These are phyloP conservation scores for Aporophyla lueneburgensis DNA, from an alignment of 2,888 invertebrate species.

Conservation along the genomic window DNA sequence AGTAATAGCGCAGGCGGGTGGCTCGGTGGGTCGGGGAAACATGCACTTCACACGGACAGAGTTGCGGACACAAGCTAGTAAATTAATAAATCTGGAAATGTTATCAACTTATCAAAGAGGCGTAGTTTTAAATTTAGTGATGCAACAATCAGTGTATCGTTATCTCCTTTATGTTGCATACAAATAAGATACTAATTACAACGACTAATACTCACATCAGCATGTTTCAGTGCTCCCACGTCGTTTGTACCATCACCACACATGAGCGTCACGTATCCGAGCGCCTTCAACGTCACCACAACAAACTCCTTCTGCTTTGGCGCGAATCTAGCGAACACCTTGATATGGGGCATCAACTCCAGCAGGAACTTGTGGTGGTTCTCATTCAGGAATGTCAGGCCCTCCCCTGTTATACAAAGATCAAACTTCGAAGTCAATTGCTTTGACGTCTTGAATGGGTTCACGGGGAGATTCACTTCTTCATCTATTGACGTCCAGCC, in stretches of 20 bases:
- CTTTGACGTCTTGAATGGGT: constrained; percentile 85
- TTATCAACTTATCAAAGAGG: background rate
- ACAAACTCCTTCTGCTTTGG: constrained; percentile 99
- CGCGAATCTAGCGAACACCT: constrained; percentile 98
- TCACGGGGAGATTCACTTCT: constrained; percentile 89
- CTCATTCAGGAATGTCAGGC: constrained; percentile 93
- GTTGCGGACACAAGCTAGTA: no score
- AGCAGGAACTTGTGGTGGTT: constrained; percentile 92
- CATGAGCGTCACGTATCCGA: constrained; percentile 98
- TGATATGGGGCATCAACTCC: constrained; percentile 95
- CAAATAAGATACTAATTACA: background rate
- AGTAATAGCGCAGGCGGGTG: no score
- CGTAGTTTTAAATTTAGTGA: constrained; percentile 1
- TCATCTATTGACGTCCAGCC: constrained; percentile 95
- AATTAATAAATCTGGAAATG: background rate
- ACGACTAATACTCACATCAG: constrained; percentile 93
- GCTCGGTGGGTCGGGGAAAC: no score
- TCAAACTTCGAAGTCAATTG: constrained; percentile 94
- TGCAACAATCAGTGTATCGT: background rate
- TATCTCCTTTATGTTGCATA: background rate
- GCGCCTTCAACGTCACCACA: constrained; percentile 96
- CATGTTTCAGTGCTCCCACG: constrained; percentile 99
- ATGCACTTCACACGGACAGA: no score
- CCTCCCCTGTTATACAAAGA: constrained; percentile 98
- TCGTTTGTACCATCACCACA: constrained; percentile 99